phyloP scores from a whole-genome alignment of 2,797 vertebrate genomes.

The Sternarchorhynchus goeldii region DNA sequence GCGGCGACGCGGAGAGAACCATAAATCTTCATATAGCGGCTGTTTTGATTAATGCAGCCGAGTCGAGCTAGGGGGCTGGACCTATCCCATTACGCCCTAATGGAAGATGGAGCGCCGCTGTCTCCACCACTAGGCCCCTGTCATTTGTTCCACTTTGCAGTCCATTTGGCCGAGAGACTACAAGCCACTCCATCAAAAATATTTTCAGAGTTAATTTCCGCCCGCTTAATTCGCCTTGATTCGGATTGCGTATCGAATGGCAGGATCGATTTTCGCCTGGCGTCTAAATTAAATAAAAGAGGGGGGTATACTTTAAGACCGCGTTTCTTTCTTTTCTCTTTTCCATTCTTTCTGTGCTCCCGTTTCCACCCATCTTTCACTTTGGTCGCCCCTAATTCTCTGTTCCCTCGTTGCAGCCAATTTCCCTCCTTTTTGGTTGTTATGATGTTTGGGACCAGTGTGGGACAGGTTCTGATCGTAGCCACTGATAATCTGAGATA shows the following conservation, averaged over 20 bases:
- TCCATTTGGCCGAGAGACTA: slow-evolving; percentile 95
- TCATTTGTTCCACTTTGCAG: slow-evolving; percentile 99
- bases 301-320: slow-evolving; percentile 82
- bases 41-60: slow-evolving; percentile 93
- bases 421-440: slow-evolving; percentile 75
- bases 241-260: slow-evolving; percentile 95
- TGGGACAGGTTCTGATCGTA: slow-evolving; percentile 58
- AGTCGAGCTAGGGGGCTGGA: slow-evolving; percentile 92
- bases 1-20: slow-evolving; percentile 77
- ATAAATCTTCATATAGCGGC: slow-evolving; percentile 98
- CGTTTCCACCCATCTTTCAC: slow-evolving; percentile 71
- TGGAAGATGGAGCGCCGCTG: slow-evolving; percentile 98
- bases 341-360: slow-evolving; percentile 58
- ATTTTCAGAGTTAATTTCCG: slow-evolving; percentile 97
- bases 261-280: slow-evolving; percentile 94
- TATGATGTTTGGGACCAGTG: slow-evolving; percentile 68
- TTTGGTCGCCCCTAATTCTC: slow-evolving; percentile 69
- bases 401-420: slow-evolving; percentile 75
- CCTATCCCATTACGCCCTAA: slow-evolving; percentile 97
- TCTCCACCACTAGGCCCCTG: slow-evolving; percentile 94
- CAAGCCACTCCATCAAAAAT: slow-evolving; percentile 96
- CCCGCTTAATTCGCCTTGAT: slow-evolving; percentile 94
- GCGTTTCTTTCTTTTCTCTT: slow-evolving; percentile 80
- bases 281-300: slow-evolving; percentile 94
- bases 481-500: slow-evolving; percentile 69